Evolutionary conservation across 2,113 vertebrate genomes (phyloP), one percentile per base, ranked within the genome.

Genomic region (Boleophthalmus pectinirostris): DNA sequence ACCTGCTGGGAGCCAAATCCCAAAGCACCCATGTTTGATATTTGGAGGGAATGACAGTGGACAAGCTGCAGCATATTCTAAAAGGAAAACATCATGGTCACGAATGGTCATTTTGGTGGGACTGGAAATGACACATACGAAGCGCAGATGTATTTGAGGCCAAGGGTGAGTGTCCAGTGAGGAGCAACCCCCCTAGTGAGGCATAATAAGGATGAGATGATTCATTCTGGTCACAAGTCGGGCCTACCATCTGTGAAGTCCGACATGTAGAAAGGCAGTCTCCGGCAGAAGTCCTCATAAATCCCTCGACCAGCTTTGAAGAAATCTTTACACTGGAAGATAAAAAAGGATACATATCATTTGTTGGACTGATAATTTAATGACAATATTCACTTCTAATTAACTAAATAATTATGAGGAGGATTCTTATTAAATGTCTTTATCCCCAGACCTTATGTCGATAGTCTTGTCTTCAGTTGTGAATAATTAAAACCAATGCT

Each of bases 231-330:
- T 46, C 29, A 72, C 73, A 25, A 72, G 72, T 61, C 58, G 70
- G 53, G 81, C 94, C 1, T 95, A 99, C 97, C 97, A 4, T 99
- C 97, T 13, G 97, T 99, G 90, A 98, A 99, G 90, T 99, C 97
- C 74, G 97, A 93, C 0, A 95, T 90, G 81, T 98, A 99, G 87
- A 96, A 91, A 6, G 97, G 96, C 79, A 98, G 88, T 53, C 97
- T 90, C 82, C 95, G 95, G 81, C 94, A 93, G 23, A 99, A 86
- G 94, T 99, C 97, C 87, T 97, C 95, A 80, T 95, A 94, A 92
- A 99, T 98, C 79, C 97, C 97, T 81, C 95, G 95, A 81, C 97
- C 97, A 35, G 95, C 87, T 70, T 79, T 94, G 85, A 97, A 90
- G 82, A 98, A 94, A 69, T 94, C 92, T 89, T 85, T 85, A 85